phyloP scores from a whole-genome alignment of 2,113 vertebrate genomes.

The Pantherophis guttatus region DNA sequence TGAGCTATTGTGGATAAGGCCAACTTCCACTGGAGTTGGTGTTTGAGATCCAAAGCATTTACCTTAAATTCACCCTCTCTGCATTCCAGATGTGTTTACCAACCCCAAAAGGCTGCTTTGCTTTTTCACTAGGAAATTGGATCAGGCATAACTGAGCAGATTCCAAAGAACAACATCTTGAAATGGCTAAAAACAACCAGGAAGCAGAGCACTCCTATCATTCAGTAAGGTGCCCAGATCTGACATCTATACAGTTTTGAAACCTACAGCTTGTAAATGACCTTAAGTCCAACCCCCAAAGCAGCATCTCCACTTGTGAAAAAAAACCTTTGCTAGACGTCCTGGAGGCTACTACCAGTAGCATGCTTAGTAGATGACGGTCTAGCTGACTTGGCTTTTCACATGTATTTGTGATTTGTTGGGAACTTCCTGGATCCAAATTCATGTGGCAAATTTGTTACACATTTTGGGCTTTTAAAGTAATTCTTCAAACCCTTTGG shows the following conservation, averaged over 20 bases:
- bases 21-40: background rate
- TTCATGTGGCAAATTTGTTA: background rate
- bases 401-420: background rate
- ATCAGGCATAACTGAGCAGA: background rate
- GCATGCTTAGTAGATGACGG: background rate
- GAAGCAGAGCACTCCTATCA: background rate
- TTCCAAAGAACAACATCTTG: background rate
- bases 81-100: background rate
- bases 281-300: background rate
- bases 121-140: background rate
- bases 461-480: background rate
- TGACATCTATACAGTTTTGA: background rate
- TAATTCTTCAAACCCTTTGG: background rate
- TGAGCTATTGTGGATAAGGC: constrained; percentile 1
- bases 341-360: background rate
- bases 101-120: background rate
- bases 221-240: background rate
- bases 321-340: background rate
- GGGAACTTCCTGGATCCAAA: background rate
- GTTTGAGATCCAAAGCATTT: constrained; percentile 12
- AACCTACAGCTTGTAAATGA: background rate
- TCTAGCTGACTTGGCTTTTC: background rate
- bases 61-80: constrained; percentile 11
- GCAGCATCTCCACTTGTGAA: background rate
- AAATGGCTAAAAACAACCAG: background rate